Evolutionary conservation across 2,888 invertebrate species (phyloP).

Genomic region (Horisme vitalbata): DNA sequence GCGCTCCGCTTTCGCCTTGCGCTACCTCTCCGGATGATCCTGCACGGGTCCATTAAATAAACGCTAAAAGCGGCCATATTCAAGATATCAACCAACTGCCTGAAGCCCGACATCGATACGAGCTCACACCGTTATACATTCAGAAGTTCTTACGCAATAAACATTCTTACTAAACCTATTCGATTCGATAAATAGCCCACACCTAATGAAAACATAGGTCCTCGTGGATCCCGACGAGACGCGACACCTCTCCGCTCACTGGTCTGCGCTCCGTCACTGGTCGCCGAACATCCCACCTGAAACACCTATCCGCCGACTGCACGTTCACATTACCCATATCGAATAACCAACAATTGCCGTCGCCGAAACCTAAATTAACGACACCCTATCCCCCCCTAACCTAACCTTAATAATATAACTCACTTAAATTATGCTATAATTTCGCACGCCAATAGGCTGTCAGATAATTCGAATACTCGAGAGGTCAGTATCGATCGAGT

Average conservation of each 20-base stretch:
- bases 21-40: slow-evolving; percentile 51
- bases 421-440: slow-evolving; percentile 65
- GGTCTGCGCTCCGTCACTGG: slow-evolving; percentile 42
- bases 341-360: slow-evolving; percentile 74
- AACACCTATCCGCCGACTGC: slow-evolving; percentile 50
- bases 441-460: slow-evolving; percentile 69
- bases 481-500: slow-evolving; percentile 43
- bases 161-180: slow-evolving; percentile 68
- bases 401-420: slow-evolving; percentile 51
- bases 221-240: slow-evolving; percentile 54
- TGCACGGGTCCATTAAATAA: slow-evolving; percentile 70
- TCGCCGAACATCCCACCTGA: slow-evolving; percentile 49
- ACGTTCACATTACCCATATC: slow-evolving; percentile 68
- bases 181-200: slow-evolving; percentile 78
- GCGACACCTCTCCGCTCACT: slow-evolving; percentile 55
- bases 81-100: slow-evolving; percentile 74
- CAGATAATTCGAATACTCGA: slow-evolving; percentile 60
- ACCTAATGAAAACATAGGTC: slow-evolving; percentile 61
- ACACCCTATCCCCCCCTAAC: slow-evolving; percentile 73
- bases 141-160: slow-evolving; percentile 72
- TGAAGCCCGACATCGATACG: slow-evolving; percentile 67
- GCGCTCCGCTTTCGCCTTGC: slow-evolving; percentile 55
- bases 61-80: slow-evolving; percentile 66
- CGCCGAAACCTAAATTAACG: slow-evolving; percentile 65
- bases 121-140: slow-evolving; percentile 69